Evolutionary conservation across 2,113 vertebrate genomes (phyloP), one percentile per base, ranked within the genome.

Genomic region (Sterna hirundo): DNA sequence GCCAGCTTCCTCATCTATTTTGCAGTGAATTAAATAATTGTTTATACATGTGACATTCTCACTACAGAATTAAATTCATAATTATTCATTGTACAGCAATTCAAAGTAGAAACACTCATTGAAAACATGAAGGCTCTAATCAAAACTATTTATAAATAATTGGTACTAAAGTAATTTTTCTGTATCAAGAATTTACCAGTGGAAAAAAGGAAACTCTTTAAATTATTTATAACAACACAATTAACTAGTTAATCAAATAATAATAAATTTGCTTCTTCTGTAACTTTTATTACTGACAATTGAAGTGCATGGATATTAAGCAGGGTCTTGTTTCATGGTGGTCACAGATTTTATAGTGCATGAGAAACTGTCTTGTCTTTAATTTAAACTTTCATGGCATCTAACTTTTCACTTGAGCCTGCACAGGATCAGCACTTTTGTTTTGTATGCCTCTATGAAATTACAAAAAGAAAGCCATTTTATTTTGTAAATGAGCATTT

Each of bases 201-300:
- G 64, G 30, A 15, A 58, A 77, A 76, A 70, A 68, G 12, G 27
- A 96, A 96, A 90, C 34, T 47, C 69, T 66, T 68, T 94, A 40
- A 96, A 94, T 97, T 97, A 96, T 92, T 97, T 95, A 70, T 86
- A 95, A 22, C 16, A 76, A 44, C 75, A 95, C 78, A 81, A 83
- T 68, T 95, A 84, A 94, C 75, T 85, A 46, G 46, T 92, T 93
- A 92, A 77, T 83, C 83, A 95, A 97, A 97, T 96, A 96, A 97
- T 95, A 96, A 97, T 96, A 94, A 78, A 83, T 93, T 91, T 91
- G 27, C 30, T 92, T 78, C 44, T 96, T 92, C 61, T 84, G 62
- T 86, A 95, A 82, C 34, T 94, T 97, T 84, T 61, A 90, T 91
- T 92, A 54, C 13, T 77, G 77, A 51, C 58, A 92, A 91, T 71